These are phyloP conservation scores for Melipona beecheii DNA, from an alignment of 2,888 invertebrate genomes.

Conservation along the genomic window DNA sequence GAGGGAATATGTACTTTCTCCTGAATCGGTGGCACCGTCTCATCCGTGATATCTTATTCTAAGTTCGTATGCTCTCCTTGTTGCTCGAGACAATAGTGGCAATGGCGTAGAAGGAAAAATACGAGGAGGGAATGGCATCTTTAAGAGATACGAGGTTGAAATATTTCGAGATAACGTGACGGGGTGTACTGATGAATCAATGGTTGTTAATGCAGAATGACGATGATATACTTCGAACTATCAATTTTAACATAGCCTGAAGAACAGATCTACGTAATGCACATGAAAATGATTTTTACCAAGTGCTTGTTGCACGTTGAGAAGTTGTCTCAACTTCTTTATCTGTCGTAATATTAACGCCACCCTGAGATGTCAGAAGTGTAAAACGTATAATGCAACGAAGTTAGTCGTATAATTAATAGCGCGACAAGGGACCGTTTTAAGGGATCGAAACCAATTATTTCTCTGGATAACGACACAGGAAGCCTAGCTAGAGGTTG, in stretches of 20 bases:
- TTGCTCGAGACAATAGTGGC: slow-evolving; percentile 3
- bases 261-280: neutral
- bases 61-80: slow-evolving; percentile 21
- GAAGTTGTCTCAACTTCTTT: neutral
- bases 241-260: neutral
- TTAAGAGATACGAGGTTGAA: neutral
- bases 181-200: neutral
- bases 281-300: neutral
- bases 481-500: neutral
- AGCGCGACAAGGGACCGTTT: neutral
- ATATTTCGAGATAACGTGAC: neutral
- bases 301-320: neutral
- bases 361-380: neutral
- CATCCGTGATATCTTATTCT: slow-evolving; percentile 51
- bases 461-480: slow-evolving; percentile 24
- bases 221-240: neutral
- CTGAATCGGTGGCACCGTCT: slow-evolving; percentile 39
- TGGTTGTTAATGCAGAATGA: neutral
- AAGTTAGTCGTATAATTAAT: slow-evolving; percentile 29
- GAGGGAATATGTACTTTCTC: slow-evolving; percentile 62
- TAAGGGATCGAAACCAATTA: slow-evolving; percentile 29
- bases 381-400: neutral
- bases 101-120: neutral
- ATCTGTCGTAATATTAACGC: neutral
- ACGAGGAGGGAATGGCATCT: neutral